A percentile compares a stretch with the other conserved stretches of the same genome.
These are phyloP conservation scores for Zingel zingel DNA, from an alignment of 2,113 vertebrate genomes.

Conservation along the genomic window DNA sequence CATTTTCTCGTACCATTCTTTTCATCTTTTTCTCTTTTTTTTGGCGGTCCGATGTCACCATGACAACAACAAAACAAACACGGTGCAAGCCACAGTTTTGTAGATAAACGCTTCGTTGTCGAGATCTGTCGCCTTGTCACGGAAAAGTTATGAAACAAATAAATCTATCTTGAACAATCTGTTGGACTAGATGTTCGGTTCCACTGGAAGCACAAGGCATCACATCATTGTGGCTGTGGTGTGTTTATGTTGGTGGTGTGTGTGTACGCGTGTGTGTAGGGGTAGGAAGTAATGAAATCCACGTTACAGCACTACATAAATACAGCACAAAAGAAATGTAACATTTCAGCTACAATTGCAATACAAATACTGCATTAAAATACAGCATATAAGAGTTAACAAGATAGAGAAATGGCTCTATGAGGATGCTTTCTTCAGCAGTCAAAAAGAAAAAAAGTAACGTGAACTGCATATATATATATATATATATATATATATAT, in stretches of 20 bases:
- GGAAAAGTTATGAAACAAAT: constrained; percentile 48
- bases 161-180: constrained; percentile 30
- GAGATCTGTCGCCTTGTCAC: constrained; percentile 24
- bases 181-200: constrained; percentile 23
- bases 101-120: constrained; percentile 38
- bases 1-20: background rate
- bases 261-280: background rate
- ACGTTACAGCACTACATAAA: background rate
- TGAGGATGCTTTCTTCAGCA: background rate
- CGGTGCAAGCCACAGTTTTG: background rate
- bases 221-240: constrained; percentile 13
- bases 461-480: background rate
- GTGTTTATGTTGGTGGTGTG: background rate
- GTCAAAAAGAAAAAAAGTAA: background rate
- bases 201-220: constrained; percentile 6
- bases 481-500: too few relatives aligned
- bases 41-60: constrained; percentile 14
- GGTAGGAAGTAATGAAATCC: background rate
- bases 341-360: background rate
- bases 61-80: constrained; percentile 52
- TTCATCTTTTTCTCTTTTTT: constrained; percentile 11
- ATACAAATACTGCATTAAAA: background rate
- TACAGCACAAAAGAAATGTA: background rate
- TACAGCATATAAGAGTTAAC: background rate
- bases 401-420: background rate